phyloP scores from a whole-genome alignment of 2,888 invertebrate genomes.

The Calameuta filiformis region DNA sequence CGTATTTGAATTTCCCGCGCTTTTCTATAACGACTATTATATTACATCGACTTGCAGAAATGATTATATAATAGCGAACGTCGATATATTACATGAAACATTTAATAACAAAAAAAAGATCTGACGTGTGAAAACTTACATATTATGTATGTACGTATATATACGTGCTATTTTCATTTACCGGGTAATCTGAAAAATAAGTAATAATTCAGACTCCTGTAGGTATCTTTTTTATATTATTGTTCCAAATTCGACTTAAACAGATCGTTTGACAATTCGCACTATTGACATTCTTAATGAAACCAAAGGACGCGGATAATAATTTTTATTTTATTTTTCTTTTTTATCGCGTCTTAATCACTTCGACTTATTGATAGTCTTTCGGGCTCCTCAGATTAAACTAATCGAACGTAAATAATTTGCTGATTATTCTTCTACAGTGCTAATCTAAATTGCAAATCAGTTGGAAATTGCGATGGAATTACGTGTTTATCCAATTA shows the following conservation, averaged over 20 bases:
- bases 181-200: background rate
- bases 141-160: background rate
- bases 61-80: background rate
- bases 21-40: background rate
- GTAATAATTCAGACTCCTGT: background rate
- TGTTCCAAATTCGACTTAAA: background rate
- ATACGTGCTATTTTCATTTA: background rate
- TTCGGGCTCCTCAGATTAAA: conserved; percentile 39
- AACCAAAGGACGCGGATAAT: too few species aligned
- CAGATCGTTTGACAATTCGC: background rate
- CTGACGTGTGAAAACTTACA: background rate
- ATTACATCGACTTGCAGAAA: background rate
- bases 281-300: background rate
- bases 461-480: background rate
- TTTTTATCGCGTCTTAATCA: background rate
- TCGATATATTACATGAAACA: background rate
- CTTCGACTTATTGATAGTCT: conserved; percentile 18
- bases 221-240: background rate
- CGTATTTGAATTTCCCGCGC: background rate
- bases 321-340: too few species aligned
- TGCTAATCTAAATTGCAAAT: background rate
- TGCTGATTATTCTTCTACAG: background rate
- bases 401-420: background rate
- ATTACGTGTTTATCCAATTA: background rate
- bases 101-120: background rate